phyloP scores from a whole-genome alignment of 37 sponge, comb jelly and placozoan species.

The Axinella damicornis region DNA sequence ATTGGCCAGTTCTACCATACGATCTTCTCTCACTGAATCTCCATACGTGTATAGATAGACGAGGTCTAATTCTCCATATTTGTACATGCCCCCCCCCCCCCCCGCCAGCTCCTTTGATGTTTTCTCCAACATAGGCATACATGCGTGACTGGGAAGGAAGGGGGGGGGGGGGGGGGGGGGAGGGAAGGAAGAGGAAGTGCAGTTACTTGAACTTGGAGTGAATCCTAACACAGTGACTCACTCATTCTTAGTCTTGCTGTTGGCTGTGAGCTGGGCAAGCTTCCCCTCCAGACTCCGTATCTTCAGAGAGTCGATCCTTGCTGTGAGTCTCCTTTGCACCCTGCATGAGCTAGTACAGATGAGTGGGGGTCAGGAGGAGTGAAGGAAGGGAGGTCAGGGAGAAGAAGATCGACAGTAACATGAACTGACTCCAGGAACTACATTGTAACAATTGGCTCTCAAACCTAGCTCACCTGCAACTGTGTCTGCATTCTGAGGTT shows the following conservation, averaged over 20 bases:
- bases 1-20: conserved; percentile 70
- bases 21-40: conserved; percentile 75
- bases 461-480: conserved; percentile 86
- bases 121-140: conserved; percentile 8
- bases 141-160: background rate
- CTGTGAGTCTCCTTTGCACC: conserved; percentile 60
- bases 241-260: conserved; percentile 60
- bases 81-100: conserved; percentile 60
- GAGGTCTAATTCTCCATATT: too few species aligned
- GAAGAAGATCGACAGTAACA: background rate
- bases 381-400: conserved; percentile 3
- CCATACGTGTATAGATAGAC: too few species aligned
- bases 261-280: conserved; percentile 60
- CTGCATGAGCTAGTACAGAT: background rate
- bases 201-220: too few species aligned
- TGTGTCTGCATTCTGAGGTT: conserved; percentile 82
- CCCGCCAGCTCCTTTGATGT: conserved; percentile 47
- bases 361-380: too few species aligned
- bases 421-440: background rate
- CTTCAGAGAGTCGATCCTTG: conserved; percentile 47
- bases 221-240: background rate
- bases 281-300: conserved; percentile 52
- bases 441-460: too few species aligned
- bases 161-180: background rate
- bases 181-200: too few species aligned